Base-by-base conservation (phyloP, 1,140 invertebrate genomes). In the Drosophila mauritiana region DNA sequence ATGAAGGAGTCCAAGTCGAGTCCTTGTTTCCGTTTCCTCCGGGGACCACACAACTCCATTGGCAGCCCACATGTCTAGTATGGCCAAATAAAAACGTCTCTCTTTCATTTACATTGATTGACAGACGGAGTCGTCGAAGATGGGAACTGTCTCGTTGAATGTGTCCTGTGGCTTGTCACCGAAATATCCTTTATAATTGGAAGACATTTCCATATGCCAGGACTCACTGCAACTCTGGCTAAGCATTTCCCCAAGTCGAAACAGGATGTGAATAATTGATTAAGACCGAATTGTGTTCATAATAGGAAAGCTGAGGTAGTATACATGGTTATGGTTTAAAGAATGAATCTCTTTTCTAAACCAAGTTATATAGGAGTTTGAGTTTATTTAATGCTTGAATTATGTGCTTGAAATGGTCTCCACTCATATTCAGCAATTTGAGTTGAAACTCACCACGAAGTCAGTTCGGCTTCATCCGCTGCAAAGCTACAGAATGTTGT, bases 41-140 rank as follows among this genome's bases (percentile, higher is more conserved):
- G 39, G 51, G 61, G 63, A 70, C 43, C 12, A 22, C 34, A 46
- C 36, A 31, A 67, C 36, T 56, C 42, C 34, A 69, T 34, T n/a
- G 22, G n/a, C 31, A 34, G 17, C 10, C 3, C 3, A 27, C 22
- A 7, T 25, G 45, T 39, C 34, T 45, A 20, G 62, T 46, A 34
- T 80, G 56, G 56, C 55, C 37, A 52, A 81, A 81, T 84, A 67
- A 77, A 86, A 86, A 69, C 81, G 67, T 73, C 64, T 64, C 64
- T 56, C 40, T 64, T 64, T 65, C 36, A 45, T 84, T 74, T 61
- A 62, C 79, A 64, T 73, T 80, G 73, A 82, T 58, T 73, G 68
- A 56, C 55, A 65, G 73, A 58, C 52, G 27, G 37, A 55, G 51
- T 40, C 42, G 59, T 36, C 55, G 37, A 17, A 46, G 31, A 31